These are phyloP conservation scores for Sebastes fasciatus DNA, from an alignment of 2,113 vertebrate genomes.

Conservation along the genomic window DNA sequence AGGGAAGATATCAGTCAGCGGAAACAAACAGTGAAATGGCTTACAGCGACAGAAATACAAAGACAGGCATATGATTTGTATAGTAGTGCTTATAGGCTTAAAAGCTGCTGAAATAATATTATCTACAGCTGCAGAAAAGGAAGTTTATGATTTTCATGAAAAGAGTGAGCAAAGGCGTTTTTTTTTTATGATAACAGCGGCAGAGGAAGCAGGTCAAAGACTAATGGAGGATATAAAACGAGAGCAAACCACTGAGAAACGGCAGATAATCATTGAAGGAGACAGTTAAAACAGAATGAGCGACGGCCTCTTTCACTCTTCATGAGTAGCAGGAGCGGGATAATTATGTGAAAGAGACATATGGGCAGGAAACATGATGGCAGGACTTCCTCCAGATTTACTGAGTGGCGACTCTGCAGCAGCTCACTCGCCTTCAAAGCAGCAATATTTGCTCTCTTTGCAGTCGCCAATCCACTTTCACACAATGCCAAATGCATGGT, in stretches of 20 bases:
- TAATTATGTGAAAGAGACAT: slow-evolving; percentile 26
- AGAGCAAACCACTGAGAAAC: background rate
- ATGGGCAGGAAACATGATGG: slow-evolving; percentile 25
- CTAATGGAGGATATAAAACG: slow-evolving; percentile 14
- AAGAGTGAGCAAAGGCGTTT: slow-evolving; percentile 8
- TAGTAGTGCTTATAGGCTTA: slow-evolving; percentile 17
- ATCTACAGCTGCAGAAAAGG: slow-evolving; percentile 45
- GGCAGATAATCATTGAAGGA: slow-evolving; percentile 5
- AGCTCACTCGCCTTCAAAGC: slow-evolving; percentile 40
- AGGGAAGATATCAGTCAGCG: slow-evolving; percentile 46
- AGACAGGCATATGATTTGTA: slow-evolving; percentile 37
- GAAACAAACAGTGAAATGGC: slow-evolving; percentile 45
- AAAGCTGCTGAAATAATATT: slow-evolving; percentile 53
- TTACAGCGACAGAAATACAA: slow-evolving; percentile 33
- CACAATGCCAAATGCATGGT: slow-evolving; percentile 44
- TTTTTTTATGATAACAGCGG: slow-evolving; percentile 9
- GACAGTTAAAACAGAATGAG: slow-evolving; percentile 7
- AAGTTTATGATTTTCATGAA: slow-evolving; percentile 27
- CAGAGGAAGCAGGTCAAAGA: slow-evolving; percentile 30
- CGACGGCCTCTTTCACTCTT: slow-evolving; percentile 1
- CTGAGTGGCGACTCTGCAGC: slow-evolving; percentile 37
- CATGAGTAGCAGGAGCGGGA: slow-evolving; percentile 5
- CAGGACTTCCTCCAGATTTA: slow-evolving; percentile 29
- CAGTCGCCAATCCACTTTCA: slow-evolving; percentile 49
- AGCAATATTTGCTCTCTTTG: slow-evolving; percentile 47